phyloP scores from a whole-genome alignment of 2,113 vertebrate genomes.

The Dolichallabes microphthalmus region DNA sequence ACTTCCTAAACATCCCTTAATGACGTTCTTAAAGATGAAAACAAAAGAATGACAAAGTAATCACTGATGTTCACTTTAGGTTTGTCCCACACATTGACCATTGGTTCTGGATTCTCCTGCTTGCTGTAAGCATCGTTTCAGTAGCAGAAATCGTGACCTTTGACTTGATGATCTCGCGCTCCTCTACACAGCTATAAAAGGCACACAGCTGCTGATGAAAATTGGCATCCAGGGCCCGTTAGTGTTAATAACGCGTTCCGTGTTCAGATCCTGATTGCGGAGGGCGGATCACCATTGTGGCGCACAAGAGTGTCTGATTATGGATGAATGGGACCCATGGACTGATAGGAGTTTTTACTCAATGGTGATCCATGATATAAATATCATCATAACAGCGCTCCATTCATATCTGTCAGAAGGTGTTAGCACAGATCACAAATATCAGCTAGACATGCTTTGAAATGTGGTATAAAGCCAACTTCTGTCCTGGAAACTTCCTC shows the following conservation, averaged over 20 bases:
- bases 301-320: constrained; percentile 28
- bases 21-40: background rate
- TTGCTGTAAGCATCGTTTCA: background rate
- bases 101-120: background rate
- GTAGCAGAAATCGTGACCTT: background rate
- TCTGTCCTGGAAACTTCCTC: background rate
- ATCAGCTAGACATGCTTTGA: background rate
- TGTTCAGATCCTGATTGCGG: constrained; percentile 30
- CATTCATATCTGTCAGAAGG: background rate
- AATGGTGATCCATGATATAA: background rate
- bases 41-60: background rate
- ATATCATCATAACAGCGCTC: background rate
- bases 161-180: background rate
- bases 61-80: background rate
- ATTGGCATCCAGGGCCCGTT: constrained; percentile 11
- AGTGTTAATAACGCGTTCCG: constrained; percentile 31
- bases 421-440: background rate
- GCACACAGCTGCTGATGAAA: constrained; percentile 16
- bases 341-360: background rate
- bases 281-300: constrained; percentile 25
- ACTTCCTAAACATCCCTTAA: no score
- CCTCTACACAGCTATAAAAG: background rate
- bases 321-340: background rate
- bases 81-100: background rate
- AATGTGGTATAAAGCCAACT: background rate